phyloP scores from a whole-genome alignment of 2,888 invertebrate species.

The Melipona bicolor region DNA sequence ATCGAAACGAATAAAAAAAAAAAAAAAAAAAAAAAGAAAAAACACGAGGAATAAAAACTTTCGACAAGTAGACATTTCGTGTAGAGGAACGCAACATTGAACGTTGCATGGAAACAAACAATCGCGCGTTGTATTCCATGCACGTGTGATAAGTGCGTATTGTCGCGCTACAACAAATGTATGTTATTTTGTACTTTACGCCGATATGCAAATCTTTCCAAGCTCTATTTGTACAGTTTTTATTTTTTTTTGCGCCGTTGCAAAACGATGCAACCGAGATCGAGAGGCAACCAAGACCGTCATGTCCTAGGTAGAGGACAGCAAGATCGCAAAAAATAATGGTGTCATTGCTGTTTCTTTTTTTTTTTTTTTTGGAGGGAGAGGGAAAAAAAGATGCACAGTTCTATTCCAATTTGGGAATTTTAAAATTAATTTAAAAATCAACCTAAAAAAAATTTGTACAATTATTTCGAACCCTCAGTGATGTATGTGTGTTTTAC shows the following conservation, averaged over 20 bases:
- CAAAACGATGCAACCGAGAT: constrained; percentile 65
- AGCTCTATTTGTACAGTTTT: constrained; percentile 62
- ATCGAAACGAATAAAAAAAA: not conserved
- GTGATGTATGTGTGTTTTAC: no score
- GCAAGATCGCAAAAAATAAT: constrained; percentile 59
- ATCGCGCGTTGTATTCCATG: no score
- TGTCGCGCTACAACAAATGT: not conserved
- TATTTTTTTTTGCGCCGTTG: constrained; percentile 18
- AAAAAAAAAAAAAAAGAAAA: not conserved
- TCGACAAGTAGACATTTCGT: not conserved
- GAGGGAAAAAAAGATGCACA: not conserved
- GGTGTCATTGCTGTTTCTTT: constrained; percentile 38
- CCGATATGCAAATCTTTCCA: constrained; percentile 44
- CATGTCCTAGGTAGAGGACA: constrained; percentile 80
- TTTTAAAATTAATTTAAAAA: no score
- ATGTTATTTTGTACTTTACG: not conserved
- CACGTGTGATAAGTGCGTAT: not conserved
- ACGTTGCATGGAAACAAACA: not conserved
- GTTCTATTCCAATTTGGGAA: constrained; percentile 8
- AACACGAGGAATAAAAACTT: not conserved
- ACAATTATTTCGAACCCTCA: no score
- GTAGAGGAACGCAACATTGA: not conserved
- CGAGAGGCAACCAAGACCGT: constrained; percentile 69
- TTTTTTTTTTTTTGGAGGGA: no score
- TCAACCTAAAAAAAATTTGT: no score